Conservation (phyloP, 2,797 vertebrate genomes). For the Xenopus petersii region DNA sequence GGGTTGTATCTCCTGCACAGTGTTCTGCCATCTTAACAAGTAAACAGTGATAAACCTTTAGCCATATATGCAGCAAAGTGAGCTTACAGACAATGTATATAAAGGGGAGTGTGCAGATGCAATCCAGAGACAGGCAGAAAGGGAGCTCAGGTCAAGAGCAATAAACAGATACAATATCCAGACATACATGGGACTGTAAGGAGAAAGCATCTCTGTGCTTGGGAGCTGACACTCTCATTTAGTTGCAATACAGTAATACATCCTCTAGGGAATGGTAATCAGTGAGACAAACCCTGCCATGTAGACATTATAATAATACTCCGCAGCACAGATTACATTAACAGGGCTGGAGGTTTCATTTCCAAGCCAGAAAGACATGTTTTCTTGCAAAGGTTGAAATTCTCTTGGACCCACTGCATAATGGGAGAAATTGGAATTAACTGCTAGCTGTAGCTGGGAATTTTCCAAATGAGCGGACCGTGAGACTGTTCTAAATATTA, state of each 20-base stretch:
- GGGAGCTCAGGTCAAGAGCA: conserved; percentile 16
- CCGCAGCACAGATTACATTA: neutral
- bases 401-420: no score
- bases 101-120: conserved; percentile 15
- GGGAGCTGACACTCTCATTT: conserved; percentile 10
- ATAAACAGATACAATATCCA: conserved; percentile 21
- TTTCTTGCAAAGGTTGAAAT: no score
- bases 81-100: conserved; percentile 11
- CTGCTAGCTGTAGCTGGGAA: no score
- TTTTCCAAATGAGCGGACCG: no score
- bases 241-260: neutral
- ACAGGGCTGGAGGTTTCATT: neutral
- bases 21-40: neutral
- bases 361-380: no score
- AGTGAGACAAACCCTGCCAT: neutral
- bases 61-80: conserved; percentile 11
- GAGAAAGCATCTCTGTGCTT: conserved; percentile 8
- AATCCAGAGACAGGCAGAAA: conserved; percentile 14
- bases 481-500: no score
- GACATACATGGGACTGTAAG: neutral
- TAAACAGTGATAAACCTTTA: conserved; percentile 25
- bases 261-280: neutral
- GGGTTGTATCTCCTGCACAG: conserved; percentile 9
- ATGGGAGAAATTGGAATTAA: no score
- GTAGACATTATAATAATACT: neutral